Evolutionary conservation across 37 sponge, comb jelly and placozoan genomes (phyloP).

Genomic region (Haliclona indistincta): DNA sequence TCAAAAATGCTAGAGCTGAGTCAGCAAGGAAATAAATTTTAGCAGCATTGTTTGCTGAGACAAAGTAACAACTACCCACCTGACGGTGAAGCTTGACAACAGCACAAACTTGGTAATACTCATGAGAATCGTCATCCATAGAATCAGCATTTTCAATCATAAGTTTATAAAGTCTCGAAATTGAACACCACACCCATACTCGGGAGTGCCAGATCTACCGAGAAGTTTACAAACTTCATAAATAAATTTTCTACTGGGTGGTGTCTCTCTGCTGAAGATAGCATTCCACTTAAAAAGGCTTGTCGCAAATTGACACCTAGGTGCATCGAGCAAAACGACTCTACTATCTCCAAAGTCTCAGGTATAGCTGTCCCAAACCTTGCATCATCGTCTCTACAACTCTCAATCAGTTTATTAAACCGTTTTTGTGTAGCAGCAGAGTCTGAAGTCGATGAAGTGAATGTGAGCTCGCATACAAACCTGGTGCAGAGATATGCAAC

Average conservation of each 20-base stretch:
- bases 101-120: neutral
- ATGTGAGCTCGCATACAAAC: neutral
- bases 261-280: neutral
- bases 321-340: no score
- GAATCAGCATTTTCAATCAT: neutral
- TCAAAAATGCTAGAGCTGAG: neutral
- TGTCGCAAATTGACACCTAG: neutral
- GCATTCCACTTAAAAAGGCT: neutral
- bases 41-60: conserved; percentile 9
- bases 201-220: no score
- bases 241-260: neutral
- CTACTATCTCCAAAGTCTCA: no score
- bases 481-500: no score
- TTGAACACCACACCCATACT: no score
- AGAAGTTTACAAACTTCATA: no score
- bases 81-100: conserved; percentile 1
- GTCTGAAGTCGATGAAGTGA: conserved; percentile 35
- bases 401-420: conserved; percentile 33
- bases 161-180: no score
- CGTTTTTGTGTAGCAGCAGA: conserved; percentile 41
- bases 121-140: neutral
- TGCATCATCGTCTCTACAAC: conserved; percentile 23
- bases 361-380: conserved; percentile 32
- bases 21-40: neutral
- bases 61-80: conserved; percentile 15